phyloP scores from a whole-genome alignment of 2,113 vertebrate species.

The Phaethornis superciliosus region DNA sequence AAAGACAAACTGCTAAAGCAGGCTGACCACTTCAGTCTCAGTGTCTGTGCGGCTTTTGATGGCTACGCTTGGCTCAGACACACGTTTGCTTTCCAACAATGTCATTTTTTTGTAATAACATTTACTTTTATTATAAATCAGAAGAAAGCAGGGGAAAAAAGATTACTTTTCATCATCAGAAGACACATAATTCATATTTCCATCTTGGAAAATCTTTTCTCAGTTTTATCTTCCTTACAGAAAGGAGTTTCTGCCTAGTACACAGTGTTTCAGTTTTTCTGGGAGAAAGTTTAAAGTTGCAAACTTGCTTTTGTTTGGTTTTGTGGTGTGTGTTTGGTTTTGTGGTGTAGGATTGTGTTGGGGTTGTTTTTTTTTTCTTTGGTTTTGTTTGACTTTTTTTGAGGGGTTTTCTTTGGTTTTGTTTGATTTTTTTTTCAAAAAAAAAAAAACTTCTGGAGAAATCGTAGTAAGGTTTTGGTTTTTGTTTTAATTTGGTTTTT shows the following conservation, averaged over 20 bases:
- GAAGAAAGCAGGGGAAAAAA: neutral
- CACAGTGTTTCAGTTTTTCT: neutral
- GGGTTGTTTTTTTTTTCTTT: fast-evolving
- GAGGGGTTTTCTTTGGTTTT: no score
- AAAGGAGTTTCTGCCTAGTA: neutral
- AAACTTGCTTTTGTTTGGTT: no score
- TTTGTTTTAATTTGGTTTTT: neutral
- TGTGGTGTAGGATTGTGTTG: no score
- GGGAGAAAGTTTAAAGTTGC: neutral
- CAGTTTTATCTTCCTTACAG: neutral
- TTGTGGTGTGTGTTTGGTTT: no score
- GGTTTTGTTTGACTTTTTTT: no score
- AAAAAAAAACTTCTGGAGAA: neutral
- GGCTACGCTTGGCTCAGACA: neutral
- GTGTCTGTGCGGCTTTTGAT: neutral
- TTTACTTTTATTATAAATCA: neutral
- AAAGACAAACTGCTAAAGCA: neutral
- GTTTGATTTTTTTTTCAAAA: no score
- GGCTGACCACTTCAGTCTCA: neutral
- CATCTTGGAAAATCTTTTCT: neutral
- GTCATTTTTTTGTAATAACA: neutral
- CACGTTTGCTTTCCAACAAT: neutral
- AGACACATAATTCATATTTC: neutral
- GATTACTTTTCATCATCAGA: neutral
- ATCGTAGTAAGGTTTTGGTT: no score